Evolutionary conservation across 2,888 invertebrate species (phyloP).

Genomic region (Netelia virgata): DNA sequence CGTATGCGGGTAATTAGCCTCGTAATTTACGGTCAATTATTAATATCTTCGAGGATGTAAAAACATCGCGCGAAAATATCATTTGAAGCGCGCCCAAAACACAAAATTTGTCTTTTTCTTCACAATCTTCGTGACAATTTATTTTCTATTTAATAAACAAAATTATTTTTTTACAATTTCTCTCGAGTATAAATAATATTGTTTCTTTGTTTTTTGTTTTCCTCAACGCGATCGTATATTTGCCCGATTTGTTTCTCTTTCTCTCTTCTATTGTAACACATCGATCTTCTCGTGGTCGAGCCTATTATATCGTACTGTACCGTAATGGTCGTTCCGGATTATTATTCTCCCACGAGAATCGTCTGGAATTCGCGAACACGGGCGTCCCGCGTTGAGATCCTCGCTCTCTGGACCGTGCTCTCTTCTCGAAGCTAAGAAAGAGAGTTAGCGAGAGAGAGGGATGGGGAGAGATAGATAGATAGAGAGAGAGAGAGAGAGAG

Average conservation of each 20-base stretch:
- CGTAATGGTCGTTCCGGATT: slow-evolving; percentile 18
- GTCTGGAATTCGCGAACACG: slow-evolving; percentile 46
- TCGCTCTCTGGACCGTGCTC: slow-evolving; percentile 35
- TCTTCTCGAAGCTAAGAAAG: slow-evolving; percentile 19
- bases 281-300: neutral
- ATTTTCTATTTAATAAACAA: neutral
- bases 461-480: neutral
- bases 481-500: slow-evolving; percentile 29
- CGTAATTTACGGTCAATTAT: slow-evolving; percentile 31
- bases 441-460: slow-evolving; percentile 18
- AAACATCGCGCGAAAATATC: slow-evolving; percentile 27
- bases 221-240: too few relatives aligned
- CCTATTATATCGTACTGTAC: neutral
- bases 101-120: slow-evolving; percentile 10
- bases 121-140: neutral
- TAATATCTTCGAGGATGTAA: slow-evolving; percentile 36
- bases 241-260: neutral
- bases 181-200: neutral
- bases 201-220: too few relatives aligned
- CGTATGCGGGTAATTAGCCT: slow-evolving; percentile 9
- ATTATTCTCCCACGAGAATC: slow-evolving; percentile 49
- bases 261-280: neutral
- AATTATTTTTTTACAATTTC: neutral
- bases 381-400: slow-evolving; percentile 12
- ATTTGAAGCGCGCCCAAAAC: slow-evolving; percentile 27